Conservation (phyloP, 2,888 invertebrate species). For the Iphiclides podalirius region DNA sequence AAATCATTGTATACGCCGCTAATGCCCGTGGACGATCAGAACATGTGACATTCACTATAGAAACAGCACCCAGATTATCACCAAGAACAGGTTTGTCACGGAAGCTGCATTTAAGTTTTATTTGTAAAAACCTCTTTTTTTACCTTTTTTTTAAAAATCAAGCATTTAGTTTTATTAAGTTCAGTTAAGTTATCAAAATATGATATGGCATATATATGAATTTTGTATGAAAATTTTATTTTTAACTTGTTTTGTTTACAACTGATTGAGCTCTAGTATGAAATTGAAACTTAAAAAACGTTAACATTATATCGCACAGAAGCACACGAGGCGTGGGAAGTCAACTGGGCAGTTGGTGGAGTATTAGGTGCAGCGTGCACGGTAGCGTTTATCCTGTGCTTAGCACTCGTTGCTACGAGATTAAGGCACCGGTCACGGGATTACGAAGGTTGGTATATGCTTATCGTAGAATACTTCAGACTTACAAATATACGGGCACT, state of each 20-base stretch:
- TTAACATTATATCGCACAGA: constrained; percentile 43
- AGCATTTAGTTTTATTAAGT: no score
- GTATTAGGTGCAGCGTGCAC: constrained; percentile 85
- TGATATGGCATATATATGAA: no score
- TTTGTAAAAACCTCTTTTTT: no score
- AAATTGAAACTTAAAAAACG: no score
- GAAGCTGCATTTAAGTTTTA: no score
- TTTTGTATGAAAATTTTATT: no score
- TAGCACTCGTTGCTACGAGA: constrained; percentile 82
- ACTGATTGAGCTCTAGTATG: no score
- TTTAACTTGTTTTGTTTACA: no score
- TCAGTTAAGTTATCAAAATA: no score
- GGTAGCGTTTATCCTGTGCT: constrained; percentile 83
- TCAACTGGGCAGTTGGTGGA: constrained; percentile 81
- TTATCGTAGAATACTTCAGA: background rate
- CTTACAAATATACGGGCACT: background rate
- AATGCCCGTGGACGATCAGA: constrained; percentile 93
- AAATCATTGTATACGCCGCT: constrained; percentile 89
- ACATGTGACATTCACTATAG: constrained; percentile 71
- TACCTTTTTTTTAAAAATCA: no score
- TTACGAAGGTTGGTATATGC: constrained; percentile 66
- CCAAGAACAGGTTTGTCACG: constrained; percentile 58
- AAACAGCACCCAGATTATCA: constrained; percentile 58
- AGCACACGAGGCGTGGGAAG: constrained; percentile 70
- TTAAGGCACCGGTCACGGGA: constrained; percentile 75